phyloP scores from a whole-genome alignment of 1,140 invertebrate genomes.

The Lasioglossum baleicum region DNA sequence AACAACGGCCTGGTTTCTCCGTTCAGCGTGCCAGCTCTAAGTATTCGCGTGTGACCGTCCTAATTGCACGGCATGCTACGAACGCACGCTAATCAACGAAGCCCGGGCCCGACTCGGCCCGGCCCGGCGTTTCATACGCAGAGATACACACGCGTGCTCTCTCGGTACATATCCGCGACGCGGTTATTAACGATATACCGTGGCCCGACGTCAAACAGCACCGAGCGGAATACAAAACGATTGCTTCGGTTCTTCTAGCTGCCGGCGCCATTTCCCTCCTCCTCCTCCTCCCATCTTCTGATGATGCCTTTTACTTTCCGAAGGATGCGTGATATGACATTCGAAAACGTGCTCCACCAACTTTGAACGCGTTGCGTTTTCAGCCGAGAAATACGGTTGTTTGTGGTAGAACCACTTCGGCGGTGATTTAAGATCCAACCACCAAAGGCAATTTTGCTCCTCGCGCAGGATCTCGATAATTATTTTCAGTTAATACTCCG shows the following conservation, averaged over 20 bases:
- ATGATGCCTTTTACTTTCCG: slow-evolving; percentile 9
- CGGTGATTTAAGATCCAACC: too few relatives aligned
- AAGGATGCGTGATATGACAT: not conserved
- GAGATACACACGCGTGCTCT: not conserved
- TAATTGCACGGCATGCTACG: slow-evolving; percentile 46
- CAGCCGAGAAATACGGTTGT: too few relatives aligned
- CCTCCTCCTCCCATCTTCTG: not conserved
- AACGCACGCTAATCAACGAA: slow-evolving; percentile 13
- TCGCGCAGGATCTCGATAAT: too few relatives aligned
- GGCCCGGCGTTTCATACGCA: not conserved
- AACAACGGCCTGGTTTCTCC: slow-evolving; percentile 62
- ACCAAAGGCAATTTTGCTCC: too few relatives aligned
- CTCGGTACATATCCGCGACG: not conserved
- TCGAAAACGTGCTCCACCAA: too few relatives aligned
- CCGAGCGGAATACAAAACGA: slow-evolving; percentile 37
- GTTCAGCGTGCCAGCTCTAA: slow-evolving; percentile 47
- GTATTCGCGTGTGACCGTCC: slow-evolving; percentile 52
- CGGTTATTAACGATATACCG: slow-evolving; percentile 41
- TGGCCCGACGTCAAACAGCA: not conserved
- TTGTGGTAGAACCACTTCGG: too few relatives aligned
- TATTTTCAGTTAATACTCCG: too few relatives aligned
- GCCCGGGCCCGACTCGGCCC: not conserved
- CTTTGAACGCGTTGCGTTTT: too few relatives aligned
- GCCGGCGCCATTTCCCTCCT: too few relatives aligned
- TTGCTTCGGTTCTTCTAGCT: not conserved